A percentile compares a stretch with the other conserved stretches of the same genome.
Conservation (phyloP, 2,113 vertebrate species). For the Thinocorus orbignyianus region DNA sequence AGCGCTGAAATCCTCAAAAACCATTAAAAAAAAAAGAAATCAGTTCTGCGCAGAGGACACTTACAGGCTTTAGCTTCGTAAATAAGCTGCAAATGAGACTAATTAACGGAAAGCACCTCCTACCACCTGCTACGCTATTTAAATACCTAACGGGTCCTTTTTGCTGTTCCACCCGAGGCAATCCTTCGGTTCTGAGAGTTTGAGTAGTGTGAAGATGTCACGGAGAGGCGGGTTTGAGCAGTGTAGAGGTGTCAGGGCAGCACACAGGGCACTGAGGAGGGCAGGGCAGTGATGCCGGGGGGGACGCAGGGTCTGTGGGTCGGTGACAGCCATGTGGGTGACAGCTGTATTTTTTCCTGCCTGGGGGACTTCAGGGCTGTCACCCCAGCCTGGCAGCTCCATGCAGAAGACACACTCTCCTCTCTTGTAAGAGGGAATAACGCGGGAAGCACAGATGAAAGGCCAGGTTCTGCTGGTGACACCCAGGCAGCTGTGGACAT, state of each 20-base stretch:
- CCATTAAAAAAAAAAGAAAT: background rate
- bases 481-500: background rate
- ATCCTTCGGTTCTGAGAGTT: background rate
- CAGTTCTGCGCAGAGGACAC: background rate
- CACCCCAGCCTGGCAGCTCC: background rate
- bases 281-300: background rate
- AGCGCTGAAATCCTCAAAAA: background rate
- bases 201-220: accelerated
- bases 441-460: accelerated
- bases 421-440: background rate
- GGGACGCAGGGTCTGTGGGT: background rate
- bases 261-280: accelerated
- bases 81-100: background rate
- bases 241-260: accelerated
- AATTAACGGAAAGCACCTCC: background rate
- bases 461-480: accelerated
- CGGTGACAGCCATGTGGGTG: accelerated
- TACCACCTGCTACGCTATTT: background rate
- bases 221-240: accelerated
- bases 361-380: no score
- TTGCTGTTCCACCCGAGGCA: accelerated
- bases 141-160: accelerated
- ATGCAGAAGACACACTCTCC: accelerated
- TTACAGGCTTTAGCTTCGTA: background rate
- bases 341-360: background rate